Base-by-base conservation (phyloP, 92 coral and sea anemone species). In the Micromussa lordhowensis region DNA sequence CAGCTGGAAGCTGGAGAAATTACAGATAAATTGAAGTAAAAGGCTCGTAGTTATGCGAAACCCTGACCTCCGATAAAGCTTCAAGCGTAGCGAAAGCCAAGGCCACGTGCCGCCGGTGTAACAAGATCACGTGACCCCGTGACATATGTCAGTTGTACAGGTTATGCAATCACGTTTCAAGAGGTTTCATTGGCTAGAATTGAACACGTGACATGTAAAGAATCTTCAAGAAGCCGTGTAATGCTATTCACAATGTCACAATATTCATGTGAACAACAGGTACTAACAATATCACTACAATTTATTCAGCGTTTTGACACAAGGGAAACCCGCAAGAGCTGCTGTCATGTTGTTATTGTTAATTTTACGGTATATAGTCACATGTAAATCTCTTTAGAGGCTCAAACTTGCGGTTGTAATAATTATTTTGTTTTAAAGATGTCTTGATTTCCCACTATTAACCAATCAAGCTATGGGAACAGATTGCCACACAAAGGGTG, bases 41-140 rank as follows among this genome's bases (percentile, higher is more conserved):
- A 87, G 24, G 85, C 76, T 68, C 75, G 83, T 86, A 66, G 89
- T 68, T 77, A 77, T 86, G 83, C 32, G 32, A 86, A 86, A 76
- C 76, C 55, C 83, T 86, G 89, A 86, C 89, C 89, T 86, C 88
- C 85, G 55, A 80, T 83, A 85, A 72, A 86, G 83, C 77, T 78
- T 95, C 93, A 91, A 90, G 93, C 83, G 89, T 74, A 84, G 89
- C 93, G 89, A 93, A 93, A 93, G 93, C 96, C 93, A 91, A 93
- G 93, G 96, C 98, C 98, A 95, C 98, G 98, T 95, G 98, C 98
- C 96, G 88, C 95, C 96, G 93, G 94, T 90, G 94, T 78, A 90
- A 93, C 98, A 95, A 93, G 95, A 91, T 91, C 98, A 95, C 98
- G 98, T 95, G 98, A 95, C 96, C 88, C 92, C 90, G 91, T 93